These are phyloP conservation scores for Acronicta psi DNA, from an alignment of 2,888 invertebrate genomes.

Conservation along the genomic window DNA sequence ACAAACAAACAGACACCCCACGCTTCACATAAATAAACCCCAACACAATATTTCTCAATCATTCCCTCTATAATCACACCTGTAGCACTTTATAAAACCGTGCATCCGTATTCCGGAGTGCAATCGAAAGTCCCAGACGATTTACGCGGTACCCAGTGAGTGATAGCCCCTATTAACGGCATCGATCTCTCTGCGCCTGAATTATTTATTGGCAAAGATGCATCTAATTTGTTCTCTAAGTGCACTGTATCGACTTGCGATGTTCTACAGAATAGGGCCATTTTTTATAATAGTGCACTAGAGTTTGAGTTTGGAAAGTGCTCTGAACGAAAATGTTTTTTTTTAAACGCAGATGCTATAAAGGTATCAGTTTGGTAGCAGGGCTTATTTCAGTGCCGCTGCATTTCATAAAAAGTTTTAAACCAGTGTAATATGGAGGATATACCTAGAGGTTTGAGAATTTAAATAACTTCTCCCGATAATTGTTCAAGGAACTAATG, in stretches of 20 bases:
- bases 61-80: slow-evolving; percentile 50
- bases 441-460: too few species aligned
- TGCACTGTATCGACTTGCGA: slow-evolving; percentile 55
- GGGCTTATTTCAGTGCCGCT: too few species aligned
- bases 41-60: slow-evolving; percentile 53
- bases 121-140: slow-evolving; percentile 83
- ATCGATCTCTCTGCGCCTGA: slow-evolving; percentile 74
- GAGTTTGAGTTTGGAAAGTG: slow-evolving; percentile 7
- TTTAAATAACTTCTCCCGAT: too few species aligned
- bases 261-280: slow-evolving; percentile 41
- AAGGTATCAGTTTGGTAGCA: too few species aligned
- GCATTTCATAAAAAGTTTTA: too few species aligned
- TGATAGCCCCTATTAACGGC: slow-evolving; percentile 77
- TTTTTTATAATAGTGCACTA: slow-evolving; percentile 29
- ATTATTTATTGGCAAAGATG: slow-evolving; percentile 81
- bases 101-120: slow-evolving; percentile 61
- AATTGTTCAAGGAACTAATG: too few species aligned
- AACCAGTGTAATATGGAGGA: too few species aligned
- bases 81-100: slow-evolving; percentile 55
- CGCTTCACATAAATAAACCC: slow-evolving; percentile 22
- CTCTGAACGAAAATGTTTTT: not conserved
- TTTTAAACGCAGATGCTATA: not conserved
- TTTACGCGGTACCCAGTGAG: slow-evolving; percentile 78
- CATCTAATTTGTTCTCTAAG: slow-evolving; percentile 62
- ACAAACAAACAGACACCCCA: slow-evolving; percentile 6